Base-by-base conservation (phyloP, 2,113 vertebrate species). In the Aegotheles bennettii region DNA sequence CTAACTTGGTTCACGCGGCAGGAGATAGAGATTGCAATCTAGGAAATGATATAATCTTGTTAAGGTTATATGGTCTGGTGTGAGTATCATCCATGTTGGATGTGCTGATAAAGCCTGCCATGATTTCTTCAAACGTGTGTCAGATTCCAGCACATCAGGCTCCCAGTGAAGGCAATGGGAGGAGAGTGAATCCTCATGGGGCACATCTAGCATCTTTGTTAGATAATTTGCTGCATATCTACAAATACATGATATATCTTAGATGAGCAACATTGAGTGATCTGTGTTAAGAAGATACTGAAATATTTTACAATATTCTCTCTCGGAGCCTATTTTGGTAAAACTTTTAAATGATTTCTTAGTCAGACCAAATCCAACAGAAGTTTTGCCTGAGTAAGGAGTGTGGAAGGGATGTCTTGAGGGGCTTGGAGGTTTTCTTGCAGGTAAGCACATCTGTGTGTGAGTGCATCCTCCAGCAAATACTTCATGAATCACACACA, bases 61-160 rank as follows among this genome's bases (percentile, higher is more conserved):
- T 45, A 77, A 81, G 45, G 54, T 87, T 65, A 23, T 53, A 31
- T 78, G 63, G 59, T 83, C 38, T 50, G 45, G 18, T 42, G 54
- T 35, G 36, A 67, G 56, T 73, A 21, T 60, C 33, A 56, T 71
- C 48, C 38, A 7, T 42, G 28, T 61, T 60, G 57, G 36, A 11
- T 31, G 18, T 53, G 47, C 47, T 16, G 26, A 6, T 86, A 74
- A 65, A 69, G 42, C 54, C 80, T 38, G 29, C 29, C 51, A 29
- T 40, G 31, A 48, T 76, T 83, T 51, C 60, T 79, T 53, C 73
- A 80, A 59, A 61, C 11, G 24, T 17, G 8, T 69, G 40, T 64
- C 48, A 53, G n/a, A 31, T 65, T 51, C 45, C 1, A 0, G 54
- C 38, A 26, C 16, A 21, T 33, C 0, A 0, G 57, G 48, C 33